Percentiles rank a stretch among this genome's conserved stretches.
These are phyloP conservation scores for Hippopotamyrus pictus DNA, from an alignment of 2,797 vertebrate species.

Conservation along the genomic window DNA sequence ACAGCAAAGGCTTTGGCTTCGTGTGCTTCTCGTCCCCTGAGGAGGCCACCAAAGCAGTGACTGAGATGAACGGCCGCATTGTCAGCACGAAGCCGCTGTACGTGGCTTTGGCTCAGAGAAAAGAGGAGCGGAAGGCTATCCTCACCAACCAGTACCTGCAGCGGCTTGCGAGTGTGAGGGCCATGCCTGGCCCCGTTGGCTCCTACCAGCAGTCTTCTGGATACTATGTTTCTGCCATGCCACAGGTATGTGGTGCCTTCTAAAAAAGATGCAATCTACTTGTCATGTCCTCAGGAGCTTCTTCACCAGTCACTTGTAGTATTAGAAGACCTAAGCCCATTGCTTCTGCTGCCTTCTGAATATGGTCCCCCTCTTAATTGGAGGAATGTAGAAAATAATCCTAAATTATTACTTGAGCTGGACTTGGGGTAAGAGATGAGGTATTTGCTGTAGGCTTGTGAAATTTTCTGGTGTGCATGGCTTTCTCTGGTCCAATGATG, in stretches of 20 bases:
- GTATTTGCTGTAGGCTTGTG: not conserved
- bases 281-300: not conserved
- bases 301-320: not conserved
- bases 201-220: constrained; percentile 74
- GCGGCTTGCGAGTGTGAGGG: constrained; percentile 74
- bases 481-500: not conserved
- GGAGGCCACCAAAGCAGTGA: constrained; percentile 95
- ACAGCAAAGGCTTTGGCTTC: constrained; percentile 96
- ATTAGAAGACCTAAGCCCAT: not conserved
- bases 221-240: constrained; percentile 76
- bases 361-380: not conserved
- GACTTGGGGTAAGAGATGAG: not conserved
- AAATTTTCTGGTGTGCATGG: not conserved
- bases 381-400: not conserved
- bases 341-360: not conserved
- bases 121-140: constrained; percentile 93
- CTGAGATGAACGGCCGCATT: constrained; percentile 94
- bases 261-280: not conserved
- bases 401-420: not conserved
- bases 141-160: constrained; percentile 96
- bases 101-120: constrained; percentile 87
- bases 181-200: constrained; percentile 71
- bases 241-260: constrained; percentile 66
- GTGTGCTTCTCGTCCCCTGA: constrained; percentile 99
- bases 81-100: constrained; percentile 94